phyloP scores from a whole-genome alignment of 2,113 vertebrate species.

The Embiotoca jacksoni region DNA sequence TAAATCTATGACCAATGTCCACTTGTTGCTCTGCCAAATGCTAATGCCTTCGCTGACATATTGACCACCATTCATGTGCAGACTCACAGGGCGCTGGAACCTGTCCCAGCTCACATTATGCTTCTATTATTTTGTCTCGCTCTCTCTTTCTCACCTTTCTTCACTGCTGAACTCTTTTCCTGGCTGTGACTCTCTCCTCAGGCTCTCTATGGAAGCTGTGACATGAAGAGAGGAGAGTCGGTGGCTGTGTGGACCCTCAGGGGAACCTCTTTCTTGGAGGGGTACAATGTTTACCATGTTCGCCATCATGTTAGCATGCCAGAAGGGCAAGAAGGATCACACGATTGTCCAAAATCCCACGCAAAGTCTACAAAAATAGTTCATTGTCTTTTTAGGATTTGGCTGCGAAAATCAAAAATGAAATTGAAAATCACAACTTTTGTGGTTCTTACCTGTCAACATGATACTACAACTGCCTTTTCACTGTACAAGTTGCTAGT shows the following conservation, averaged over 20 bases:
- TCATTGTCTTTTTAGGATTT: background rate
- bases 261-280: conserved; percentile 53
- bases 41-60: too few species aligned
- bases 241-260: conserved; percentile 75
- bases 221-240: background rate
- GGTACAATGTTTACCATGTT: too few species aligned
- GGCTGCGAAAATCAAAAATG: too few species aligned
- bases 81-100: too few species aligned
- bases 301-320: background rate
- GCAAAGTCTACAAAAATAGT: background rate
- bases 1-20: background rate
- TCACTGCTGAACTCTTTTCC: background rate
- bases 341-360: background rate
- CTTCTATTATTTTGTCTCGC: background rate
- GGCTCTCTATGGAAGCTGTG: conserved; percentile 76
- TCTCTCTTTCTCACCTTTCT: too few species aligned
- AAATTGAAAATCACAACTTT: too few species aligned
- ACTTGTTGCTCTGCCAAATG: too few species aligned
- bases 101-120: too few species aligned
- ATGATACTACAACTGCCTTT: background rate
- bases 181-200: conserved; percentile 21
- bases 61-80: too few species aligned
- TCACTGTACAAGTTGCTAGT: background rate
- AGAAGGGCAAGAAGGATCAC: background rate
- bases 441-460: too few species aligned